Evolutionary conservation across 2,113 vertebrate species (phyloP).

Genomic region (Peromyscus polionotus): DNA sequence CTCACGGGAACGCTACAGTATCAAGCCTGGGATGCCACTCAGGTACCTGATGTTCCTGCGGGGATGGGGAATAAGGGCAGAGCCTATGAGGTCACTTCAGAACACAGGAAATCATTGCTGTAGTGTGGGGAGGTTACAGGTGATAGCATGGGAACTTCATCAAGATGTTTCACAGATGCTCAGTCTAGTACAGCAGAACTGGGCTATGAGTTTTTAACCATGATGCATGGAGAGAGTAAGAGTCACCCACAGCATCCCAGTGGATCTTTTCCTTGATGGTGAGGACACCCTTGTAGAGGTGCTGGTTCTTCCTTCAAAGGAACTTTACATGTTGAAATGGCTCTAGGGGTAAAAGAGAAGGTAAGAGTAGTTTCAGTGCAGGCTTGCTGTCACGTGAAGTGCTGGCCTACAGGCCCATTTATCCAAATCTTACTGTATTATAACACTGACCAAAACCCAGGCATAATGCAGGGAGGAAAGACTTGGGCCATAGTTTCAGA

Average conservation of each 20-base stretch:
- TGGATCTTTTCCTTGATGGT: neutral
- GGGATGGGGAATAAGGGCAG: neutral
- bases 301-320: neutral
- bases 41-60: constrained; percentile 84
- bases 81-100: neutral
- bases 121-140: neutral
- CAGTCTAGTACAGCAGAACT: neutral
- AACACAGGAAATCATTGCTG: too few relatives aligned
- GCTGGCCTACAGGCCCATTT: neutral
- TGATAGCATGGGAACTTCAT: neutral
- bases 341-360: neutral
- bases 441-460: neutral
- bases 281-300: too few relatives aligned
- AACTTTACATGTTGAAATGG: neutral
- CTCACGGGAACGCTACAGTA: constrained; percentile 92
- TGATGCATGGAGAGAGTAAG: too few relatives aligned
- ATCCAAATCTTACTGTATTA: neutral
- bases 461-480: neutral
- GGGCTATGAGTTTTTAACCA: neutral
- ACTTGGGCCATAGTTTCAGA: neutral
- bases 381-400: neutral
- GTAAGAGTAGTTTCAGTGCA: neutral
- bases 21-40: constrained; percentile 94
- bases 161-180: neutral
- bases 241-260: neutral